Base-by-base conservation (phyloP, 2,797 vertebrate species). In the Spinus pinus region DNA sequence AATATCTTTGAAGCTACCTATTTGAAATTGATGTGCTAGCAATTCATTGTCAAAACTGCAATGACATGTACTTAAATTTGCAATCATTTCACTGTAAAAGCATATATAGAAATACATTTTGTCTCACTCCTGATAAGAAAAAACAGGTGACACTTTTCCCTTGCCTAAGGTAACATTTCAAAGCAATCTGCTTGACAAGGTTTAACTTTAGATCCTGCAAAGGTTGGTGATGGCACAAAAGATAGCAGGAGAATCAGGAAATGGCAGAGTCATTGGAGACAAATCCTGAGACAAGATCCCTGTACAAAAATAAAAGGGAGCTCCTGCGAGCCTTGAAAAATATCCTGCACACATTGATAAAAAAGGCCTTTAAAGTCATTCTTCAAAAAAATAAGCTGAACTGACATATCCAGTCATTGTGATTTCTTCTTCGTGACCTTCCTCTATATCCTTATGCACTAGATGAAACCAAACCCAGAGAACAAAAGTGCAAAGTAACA, bases 321-420 rank as follows among this genome's bases (percentile, higher is more conserved):
- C 35, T 86, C n/a, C 27, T 39, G 31, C 4, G 7, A 88, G 44
- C 37, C 64, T 85, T 88, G 50, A 81, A 96, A 93, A 92, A 77
- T 67, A 88, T 15, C 71, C 66, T 90, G 28, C 46, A 69, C 2
- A 2, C 42, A 70, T 21, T 73, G 71, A 56, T 56, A 66, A 79
- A 95, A 95, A 96, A 88, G 65, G 25, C 15, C 71, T 88, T 70
- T 84, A 64, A 85, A 88, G 18, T 50, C 6, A 41, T 83, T 70
- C 22, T 72, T 79, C 13, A 94, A 54, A 84, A 77, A 88, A 58
- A 51, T 50, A 87, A 75, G 84, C 53, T 42, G 49, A 92, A 74
- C 30, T 37, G 67, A 60, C 64, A 51, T 46, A 84, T 13, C 25
- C 56, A 81, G 57, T 81, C 51, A 78, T 67, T 86, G 44, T n/a